A percentile compares a stretch with the other conserved stretches of the same genome.
Conservation (phyloP, 2,113 vertebrate genomes). For the Xyrauchen texanus region DNA sequence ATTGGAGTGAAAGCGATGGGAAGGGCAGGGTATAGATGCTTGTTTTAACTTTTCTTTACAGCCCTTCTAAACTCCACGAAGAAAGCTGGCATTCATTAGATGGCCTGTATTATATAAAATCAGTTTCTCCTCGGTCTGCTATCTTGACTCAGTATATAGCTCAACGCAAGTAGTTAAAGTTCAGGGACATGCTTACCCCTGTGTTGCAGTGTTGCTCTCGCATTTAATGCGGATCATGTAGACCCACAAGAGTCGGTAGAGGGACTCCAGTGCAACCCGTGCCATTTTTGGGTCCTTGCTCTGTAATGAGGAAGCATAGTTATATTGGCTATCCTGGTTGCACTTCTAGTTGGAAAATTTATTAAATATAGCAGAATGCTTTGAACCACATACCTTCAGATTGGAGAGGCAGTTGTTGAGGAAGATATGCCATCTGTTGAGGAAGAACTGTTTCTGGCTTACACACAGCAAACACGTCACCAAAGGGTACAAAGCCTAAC, state of each 20-base stretch:
- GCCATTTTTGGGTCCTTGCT: constrained; percentile 99
- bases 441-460: constrained; percentile 97
- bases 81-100: constrained; percentile 53
- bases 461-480: constrained; percentile 97
- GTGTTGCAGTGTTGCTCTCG: constrained; percentile 97
- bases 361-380: no score
- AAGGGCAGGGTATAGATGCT: constrained; percentile 1
- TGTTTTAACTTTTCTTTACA: constrained; percentile 30
- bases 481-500: constrained; percentile 93
- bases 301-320: constrained; percentile 68
- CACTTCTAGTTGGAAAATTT: no score
- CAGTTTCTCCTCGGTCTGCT: constrained; percentile 36
- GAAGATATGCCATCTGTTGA: constrained; percentile 97
- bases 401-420: constrained; percentile 98
- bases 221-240: constrained; percentile 99
- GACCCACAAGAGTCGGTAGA: constrained; percentile 97
- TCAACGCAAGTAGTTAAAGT: constrained; percentile 70
- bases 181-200: constrained; percentile 81
- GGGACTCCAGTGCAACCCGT: constrained; percentile 93
- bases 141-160: not conserved
- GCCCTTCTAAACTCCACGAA: constrained; percentile 36
- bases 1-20: constrained; percentile 4
- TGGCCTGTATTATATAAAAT: constrained; percentile 65
- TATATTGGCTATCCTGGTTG: no score
- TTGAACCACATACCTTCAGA: constrained; percentile 78